Base-by-base conservation (phyloP, 2,113 vertebrate genomes). In the Coryphaenoides rupestris region DNA sequence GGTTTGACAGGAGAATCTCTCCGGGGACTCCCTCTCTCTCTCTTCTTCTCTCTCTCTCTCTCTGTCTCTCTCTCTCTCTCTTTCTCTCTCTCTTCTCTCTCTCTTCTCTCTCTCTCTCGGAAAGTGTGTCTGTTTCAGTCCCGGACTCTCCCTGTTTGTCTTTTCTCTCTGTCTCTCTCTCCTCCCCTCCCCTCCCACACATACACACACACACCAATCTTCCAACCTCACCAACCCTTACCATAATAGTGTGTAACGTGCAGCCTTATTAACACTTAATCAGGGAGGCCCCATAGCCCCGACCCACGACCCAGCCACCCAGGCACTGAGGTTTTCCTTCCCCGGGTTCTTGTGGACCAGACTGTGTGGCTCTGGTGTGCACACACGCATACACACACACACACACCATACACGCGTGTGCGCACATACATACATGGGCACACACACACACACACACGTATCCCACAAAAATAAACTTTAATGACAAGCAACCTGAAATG, bases 321-420 rank as follows among this genome's bases (percentile, higher is more conserved):
- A 88, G 78, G 86, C 85, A 72, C 77, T 88, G 81, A 80, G 86
- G 86, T 87, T 85, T 77, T 73, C n/a, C 81, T 75, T 70, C 73
- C 76, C 73, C 81, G 80, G 83, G 58, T 40, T 81, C 80, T 76
- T 86, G 86, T 76, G 84, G 83, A n/a, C 62, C 75, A 87, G 87
- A 84, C 81, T 82, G 74, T 82, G 81, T 81, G 86, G 81, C 83
- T 83, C 19, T 19, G 52, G 58, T 64, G 63, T 15, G 68, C 74
- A 76, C 62, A 74, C 66, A 47, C 73, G 66, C 76, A 72, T 63
- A 63, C 73, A 77, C 76, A 80, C 73, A 59, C 46, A 62, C 62
- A 65, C 21, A 45, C 52, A 21, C 26, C n/a, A n/a, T n/a, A n/a
- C n/a, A n/a, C n/a, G n/a, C n/a, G n/a, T n/a, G n/a, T n/a, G n/a